Percentiles rank a stretch among this genome's conserved stretches.
phyloP scores from a whole-genome alignment of 1,140 invertebrate genomes.

The Bombus pyrosoma region DNA sequence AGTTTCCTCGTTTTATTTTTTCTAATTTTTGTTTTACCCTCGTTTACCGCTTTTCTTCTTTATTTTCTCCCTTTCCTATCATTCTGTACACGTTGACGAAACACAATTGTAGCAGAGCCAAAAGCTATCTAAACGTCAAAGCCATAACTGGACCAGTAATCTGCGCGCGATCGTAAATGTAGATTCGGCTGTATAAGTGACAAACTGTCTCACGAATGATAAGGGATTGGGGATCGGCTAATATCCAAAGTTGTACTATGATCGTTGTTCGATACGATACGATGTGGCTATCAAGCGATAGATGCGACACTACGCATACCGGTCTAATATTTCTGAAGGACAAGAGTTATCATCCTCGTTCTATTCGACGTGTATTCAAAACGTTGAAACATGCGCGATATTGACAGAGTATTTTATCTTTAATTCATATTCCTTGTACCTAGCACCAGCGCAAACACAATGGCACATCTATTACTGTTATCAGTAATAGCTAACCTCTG shows the following conservation, averaged over 20 bases:
- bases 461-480: constrained; percentile 8
- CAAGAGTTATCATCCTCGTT: constrained; percentile 4
- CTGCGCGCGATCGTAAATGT: constrained; percentile 36
- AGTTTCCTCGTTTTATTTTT: no score
- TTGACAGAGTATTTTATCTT: constrained; percentile 17
- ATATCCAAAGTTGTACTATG: constrained; percentile 31
- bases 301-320: constrained; percentile 19
- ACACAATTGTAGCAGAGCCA: background rate
- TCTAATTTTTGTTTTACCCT: no score
- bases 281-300: constrained; percentile 31
- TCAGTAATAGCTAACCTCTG: constrained; percentile 11
- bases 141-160: constrained; percentile 35
- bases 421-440: constrained; percentile 13
- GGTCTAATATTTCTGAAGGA: constrained; percentile 29
- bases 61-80: background rate
- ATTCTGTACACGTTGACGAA: background rate
- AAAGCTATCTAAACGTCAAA: constrained; percentile 50
- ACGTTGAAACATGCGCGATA: constrained; percentile 19
- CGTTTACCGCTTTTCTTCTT: no score
- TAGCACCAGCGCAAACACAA: background rate
- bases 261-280: constrained; percentile 20
- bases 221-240: constrained; percentile 38
- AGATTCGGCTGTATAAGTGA: constrained; percentile 49
- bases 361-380: background rate
- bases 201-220: constrained; percentile 50